Evolutionary conservation across 2,797 vertebrate species (phyloP), one percentile per base, ranked within the genome.

Genomic region (Sebastes aleutianus): DNA sequence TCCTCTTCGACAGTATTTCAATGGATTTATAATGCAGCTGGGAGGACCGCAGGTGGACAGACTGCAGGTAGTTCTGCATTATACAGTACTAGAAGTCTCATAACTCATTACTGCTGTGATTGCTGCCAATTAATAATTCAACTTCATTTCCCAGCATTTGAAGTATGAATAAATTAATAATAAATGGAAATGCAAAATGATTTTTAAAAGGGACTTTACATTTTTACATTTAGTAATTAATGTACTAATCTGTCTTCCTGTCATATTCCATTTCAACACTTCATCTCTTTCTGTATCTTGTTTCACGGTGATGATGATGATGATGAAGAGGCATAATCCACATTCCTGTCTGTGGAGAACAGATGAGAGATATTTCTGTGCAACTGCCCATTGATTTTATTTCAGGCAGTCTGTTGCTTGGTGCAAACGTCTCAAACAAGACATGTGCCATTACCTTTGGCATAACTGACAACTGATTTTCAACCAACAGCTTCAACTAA

Each of bases 341-440:
- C 24, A 71, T 50, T 77, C 27, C 63, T 68, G 53, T 74, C 71
- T 66, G 81, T 59, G 63, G 14, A 36, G 72, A 50, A 58, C 68
- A 43, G 75, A 85, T 82, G 74, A 74, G 70, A 64, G 58, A 80
- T 67, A 72, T 80, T 76, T 26, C 80, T 69, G 54, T 76, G 24
- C 50, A 34, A 76, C 65, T 67, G 58, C 64, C 43, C 53, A 53
- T 58, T 27, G 5, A 65, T 26, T 50, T 43, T 26, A 31, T 79
- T 78, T 84, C 20, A 59, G 70, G 32, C 34, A n/a, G 32, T 65
- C 70, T 67, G 34, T n/a, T 64, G 58, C 61, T 59, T 39, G 62
- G 22, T 50, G 58, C 27, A 70, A 32, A 79, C 16, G 36, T 57
- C 58, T 76, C 70, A 83, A 26, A 56, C 54, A 36, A 27, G 36